Conservation (phyloP, 1,140 invertebrate genomes). For the Papilio polytes region DNA sequence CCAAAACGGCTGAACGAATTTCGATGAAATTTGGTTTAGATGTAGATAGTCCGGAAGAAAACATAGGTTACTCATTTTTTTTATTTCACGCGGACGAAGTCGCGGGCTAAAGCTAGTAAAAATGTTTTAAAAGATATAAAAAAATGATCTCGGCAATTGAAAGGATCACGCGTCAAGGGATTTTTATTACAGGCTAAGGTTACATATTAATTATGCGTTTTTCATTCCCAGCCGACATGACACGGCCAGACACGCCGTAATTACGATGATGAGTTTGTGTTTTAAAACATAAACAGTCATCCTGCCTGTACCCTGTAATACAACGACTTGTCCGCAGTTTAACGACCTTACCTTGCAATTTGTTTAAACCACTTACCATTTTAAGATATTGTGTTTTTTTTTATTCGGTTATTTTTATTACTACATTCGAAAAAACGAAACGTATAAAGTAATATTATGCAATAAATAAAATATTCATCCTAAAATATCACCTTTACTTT, state of each 20-base stretch:
- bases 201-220: slow-evolving; percentile 26
- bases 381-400: not conserved
- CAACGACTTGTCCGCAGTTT: slow-evolving; percentile 5
- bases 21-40: too few species aligned
- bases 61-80: too few species aligned
- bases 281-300: slow-evolving; percentile 35
- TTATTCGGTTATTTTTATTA: too few species aligned
- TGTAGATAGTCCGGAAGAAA: too few species aligned
- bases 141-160: not conserved
- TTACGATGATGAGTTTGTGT: slow-evolving; percentile 32
- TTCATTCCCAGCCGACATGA: slow-evolving; percentile 17
- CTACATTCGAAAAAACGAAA: too few species aligned
- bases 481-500: too few species aligned
- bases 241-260: slow-evolving; percentile 22
- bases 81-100: too few species aligned
- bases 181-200: slow-evolving; percentile 32
- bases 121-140: not conserved
- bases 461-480: too few species aligned
- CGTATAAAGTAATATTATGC: too few species aligned
- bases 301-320: slow-evolving; percentile 16
- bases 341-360: slow-evolving; percentile 14
- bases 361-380: not conserved
- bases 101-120: not conserved
- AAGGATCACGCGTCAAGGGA: slow-evolving; percentile 20
- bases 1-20: too few species aligned